A percentile compares a stretch with the other conserved stretches of the same genome.
Evolutionary conservation across 2,888 invertebrate species (phyloP).

Genomic region (Erannis defoliaria): DNA sequence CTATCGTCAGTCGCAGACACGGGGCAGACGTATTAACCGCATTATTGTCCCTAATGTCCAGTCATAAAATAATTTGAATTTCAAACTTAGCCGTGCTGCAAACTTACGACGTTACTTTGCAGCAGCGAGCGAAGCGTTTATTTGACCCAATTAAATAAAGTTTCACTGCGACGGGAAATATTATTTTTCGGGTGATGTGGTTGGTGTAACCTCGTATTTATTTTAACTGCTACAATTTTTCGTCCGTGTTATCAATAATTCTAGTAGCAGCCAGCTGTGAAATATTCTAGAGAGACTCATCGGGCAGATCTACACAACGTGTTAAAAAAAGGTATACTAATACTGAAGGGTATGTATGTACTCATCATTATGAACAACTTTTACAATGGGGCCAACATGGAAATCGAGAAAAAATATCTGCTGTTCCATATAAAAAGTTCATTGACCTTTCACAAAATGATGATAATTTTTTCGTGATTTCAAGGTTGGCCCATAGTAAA

Average conservation of each 20-base stretch:
- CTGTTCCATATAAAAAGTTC: too few relatives aligned
- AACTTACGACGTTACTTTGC: slow-evolving; percentile 43
- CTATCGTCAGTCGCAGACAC: slow-evolving; percentile 63
- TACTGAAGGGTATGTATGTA: too few relatives aligned
- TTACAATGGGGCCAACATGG: too few relatives aligned
- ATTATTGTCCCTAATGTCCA: slow-evolving; percentile 32
- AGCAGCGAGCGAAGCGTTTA: slow-evolving; percentile 41
- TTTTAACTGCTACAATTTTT: slow-evolving; percentile 1
- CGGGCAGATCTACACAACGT: too few relatives aligned
- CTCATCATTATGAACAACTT: too few relatives aligned
- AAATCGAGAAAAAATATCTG: too few relatives aligned
- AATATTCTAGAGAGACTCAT: slow-evolving; percentile 6
- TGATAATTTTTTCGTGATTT: too few relatives aligned
- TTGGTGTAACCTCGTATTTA: slow-evolving; percentile 22
- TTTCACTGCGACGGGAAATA: slow-evolving; percentile 43
- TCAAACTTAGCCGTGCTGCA: slow-evolving; percentile 35
- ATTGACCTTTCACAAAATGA: too few relatives aligned
- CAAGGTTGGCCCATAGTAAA: too few relatives aligned
- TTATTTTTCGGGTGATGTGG: slow-evolving; percentile 44
- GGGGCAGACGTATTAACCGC: slow-evolving; percentile 48
- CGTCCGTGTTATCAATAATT: slow-evolving; percentile 13
- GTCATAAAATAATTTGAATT: slow-evolving; percentile 37
- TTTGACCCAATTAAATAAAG: slow-evolving; percentile 51
- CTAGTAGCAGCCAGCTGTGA: slow-evolving; percentile 13
- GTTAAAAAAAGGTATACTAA: too few relatives aligned